phyloP scores from a whole-genome alignment of 2,113 vertebrate genomes.

The Casuarius casuarius region DNA sequence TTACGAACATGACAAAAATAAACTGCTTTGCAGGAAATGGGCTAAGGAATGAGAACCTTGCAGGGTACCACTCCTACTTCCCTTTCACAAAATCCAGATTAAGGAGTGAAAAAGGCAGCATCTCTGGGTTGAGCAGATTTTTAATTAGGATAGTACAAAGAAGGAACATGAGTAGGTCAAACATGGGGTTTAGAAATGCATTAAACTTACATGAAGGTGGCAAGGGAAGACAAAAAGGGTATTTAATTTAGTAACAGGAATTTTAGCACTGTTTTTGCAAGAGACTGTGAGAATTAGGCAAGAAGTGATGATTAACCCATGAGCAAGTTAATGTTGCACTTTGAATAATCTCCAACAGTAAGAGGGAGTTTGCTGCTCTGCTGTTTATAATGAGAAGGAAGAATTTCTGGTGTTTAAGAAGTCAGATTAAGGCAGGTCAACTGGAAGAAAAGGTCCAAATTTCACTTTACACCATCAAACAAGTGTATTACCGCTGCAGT shows the following conservation, averaged over 20 bases:
- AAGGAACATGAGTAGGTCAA: neutral
- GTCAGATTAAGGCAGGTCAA: neutral
- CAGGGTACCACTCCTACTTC: neutral
- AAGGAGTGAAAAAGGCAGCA: no score
- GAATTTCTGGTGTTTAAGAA: neutral
- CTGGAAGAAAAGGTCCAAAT: neutral
- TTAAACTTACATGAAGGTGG: neutral
- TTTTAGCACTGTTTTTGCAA: neutral
- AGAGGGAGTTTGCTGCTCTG: neutral
- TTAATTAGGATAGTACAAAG: neutral
- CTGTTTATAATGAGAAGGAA: neutral
- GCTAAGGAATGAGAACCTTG: neutral
- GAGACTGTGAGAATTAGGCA: neutral
- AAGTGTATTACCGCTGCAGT: neutral
- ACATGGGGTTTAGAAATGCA: neutral
- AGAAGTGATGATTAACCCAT: neutral
- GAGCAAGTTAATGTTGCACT: neutral
- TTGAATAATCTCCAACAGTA: neutral
- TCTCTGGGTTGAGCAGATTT: neutral
- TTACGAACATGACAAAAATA: neutral
- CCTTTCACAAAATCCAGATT: neutral
- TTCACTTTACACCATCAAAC: neutral
- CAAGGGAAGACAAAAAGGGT: neutral
- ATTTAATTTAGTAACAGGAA: neutral
- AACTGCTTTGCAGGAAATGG: neutral